Percentiles rank a stretch among this genome's conserved stretches.
These are phyloP conservation scores for Dynastes grantii DNA, from an alignment of 2,888 invertebrate species.

Conservation along the genomic window DNA sequence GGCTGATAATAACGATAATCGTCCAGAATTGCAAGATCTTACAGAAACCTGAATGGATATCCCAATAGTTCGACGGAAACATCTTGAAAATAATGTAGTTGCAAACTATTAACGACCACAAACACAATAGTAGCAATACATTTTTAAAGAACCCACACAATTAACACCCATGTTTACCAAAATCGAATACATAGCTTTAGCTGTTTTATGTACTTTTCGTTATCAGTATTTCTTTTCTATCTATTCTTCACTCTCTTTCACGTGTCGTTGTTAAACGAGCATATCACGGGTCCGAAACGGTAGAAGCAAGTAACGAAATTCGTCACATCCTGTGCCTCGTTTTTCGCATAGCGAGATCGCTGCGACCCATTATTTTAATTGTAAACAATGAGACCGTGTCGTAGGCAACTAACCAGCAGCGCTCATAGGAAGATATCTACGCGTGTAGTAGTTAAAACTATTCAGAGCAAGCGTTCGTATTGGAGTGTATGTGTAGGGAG, in stretches of 20 bases:
- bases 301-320: constrained; percentile 39
- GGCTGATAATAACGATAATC: constrained; percentile 57
- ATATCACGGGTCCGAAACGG: background rate
- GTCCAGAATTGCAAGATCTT: constrained; percentile 61
- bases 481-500: background rate
- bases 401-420: constrained; percentile 22
- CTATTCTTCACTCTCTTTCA: too few species aligned
- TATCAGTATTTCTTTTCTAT: background rate
- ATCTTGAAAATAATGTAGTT: constrained; percentile 7
- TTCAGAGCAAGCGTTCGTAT: background rate
- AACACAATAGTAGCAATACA: background rate
- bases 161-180: constrained; percentile 29
- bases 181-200: background rate
- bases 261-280: too few species aligned
- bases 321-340: constrained; percentile 48
- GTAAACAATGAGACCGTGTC: constrained; percentile 40
- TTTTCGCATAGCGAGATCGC: constrained; percentile 45
- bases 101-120: constrained; percentile 1
- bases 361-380: constrained; percentile 49
- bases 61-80: constrained; percentile 54
- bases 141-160: background rate
- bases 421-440: background rate
- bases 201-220: background rate
- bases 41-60: constrained; percentile 57
- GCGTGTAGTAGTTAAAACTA: background rate